Conservation (phyloP, 2,888 invertebrate genomes). For the Podabrus alpinus region DNA sequence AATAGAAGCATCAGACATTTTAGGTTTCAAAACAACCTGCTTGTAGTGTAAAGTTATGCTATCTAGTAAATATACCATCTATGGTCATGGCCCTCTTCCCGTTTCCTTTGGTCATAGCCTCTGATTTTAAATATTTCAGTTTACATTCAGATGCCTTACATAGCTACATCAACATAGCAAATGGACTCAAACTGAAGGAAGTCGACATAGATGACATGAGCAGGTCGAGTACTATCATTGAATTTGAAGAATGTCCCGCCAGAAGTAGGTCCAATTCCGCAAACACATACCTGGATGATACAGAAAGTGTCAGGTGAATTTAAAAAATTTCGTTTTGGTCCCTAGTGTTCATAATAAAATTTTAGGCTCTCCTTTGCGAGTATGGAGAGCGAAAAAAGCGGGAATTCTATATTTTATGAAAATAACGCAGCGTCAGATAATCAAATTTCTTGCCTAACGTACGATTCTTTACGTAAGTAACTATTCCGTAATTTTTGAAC, state of each 20-base stretch:
- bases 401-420: background rate
- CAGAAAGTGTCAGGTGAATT: conserved; percentile 15
- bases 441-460: conserved; percentile 22
- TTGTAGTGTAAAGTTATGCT: too few relatives aligned
- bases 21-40: too few relatives aligned
- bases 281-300: conserved; percentile 20
- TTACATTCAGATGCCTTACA: conserved; percentile 24
- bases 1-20: too few relatives aligned
- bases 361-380: conserved; percentile 25
- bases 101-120: too few relatives aligned
- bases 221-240: conserved; percentile 43
- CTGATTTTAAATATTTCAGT: conserved; percentile 18
- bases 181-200: conserved; percentile 34
- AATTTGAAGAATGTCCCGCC: conserved; percentile 44
- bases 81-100: too few relatives aligned
- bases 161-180: conserved; percentile 18
- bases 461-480: conserved; percentile 31
- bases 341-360: background rate
- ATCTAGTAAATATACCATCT: too few relatives aligned
- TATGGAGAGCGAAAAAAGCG: conserved; percentile 18
- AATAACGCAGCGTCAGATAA: background rate
- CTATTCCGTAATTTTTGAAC: background rate
- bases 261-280: conserved; percentile 33
- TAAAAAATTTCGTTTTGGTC: background rate
- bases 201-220: conserved; percentile 42